Evolutionary conservation across 1,140 invertebrate species (phyloP).

Genomic region (Drosophila sturtevanti): DNA sequence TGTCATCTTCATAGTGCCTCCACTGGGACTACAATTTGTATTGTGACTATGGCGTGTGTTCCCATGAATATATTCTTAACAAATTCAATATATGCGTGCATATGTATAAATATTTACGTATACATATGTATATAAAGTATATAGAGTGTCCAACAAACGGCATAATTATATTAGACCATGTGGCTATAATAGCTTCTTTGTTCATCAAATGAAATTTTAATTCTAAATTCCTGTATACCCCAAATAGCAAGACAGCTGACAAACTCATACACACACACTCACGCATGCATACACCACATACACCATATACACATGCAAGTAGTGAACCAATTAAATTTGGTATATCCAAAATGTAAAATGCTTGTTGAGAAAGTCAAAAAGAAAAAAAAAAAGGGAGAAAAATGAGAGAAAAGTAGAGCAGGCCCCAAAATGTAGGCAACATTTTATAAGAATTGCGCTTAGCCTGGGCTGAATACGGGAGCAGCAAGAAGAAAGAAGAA

Average conservation of each 20-base stretch:
- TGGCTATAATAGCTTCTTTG: slow-evolving; percentile 8
- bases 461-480: not conserved
- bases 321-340: not conserved
- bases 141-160: slow-evolving; percentile 2
- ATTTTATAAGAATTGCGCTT: slow-evolving; percentile 4
- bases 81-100: slow-evolving; percentile 1
- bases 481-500: not conserved
- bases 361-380: not conserved
- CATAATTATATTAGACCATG: slow-evolving; percentile 14
- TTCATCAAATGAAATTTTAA: not conserved
- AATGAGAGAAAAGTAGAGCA: slow-evolving; percentile 2
- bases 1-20: not conserved
- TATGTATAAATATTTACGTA: slow-evolving; percentile 1
- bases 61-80: not conserved
- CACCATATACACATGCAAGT: not conserved
- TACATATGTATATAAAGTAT: not conserved
- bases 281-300: not conserved
- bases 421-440: slow-evolving; percentile 29
- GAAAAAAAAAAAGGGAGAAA: not conserved
- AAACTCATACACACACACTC: not conserved
- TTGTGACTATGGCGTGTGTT: slow-evolving; percentile 17
- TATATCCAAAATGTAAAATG: slow-evolving; percentile 5
- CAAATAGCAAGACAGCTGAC: not conserved
- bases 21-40: slow-evolving; percentile 31
- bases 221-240: not conserved